These are phyloP conservation scores for Lonchura striata DNA, from an alignment of 2,113 vertebrate genomes.

Conservation along the genomic window DNA sequence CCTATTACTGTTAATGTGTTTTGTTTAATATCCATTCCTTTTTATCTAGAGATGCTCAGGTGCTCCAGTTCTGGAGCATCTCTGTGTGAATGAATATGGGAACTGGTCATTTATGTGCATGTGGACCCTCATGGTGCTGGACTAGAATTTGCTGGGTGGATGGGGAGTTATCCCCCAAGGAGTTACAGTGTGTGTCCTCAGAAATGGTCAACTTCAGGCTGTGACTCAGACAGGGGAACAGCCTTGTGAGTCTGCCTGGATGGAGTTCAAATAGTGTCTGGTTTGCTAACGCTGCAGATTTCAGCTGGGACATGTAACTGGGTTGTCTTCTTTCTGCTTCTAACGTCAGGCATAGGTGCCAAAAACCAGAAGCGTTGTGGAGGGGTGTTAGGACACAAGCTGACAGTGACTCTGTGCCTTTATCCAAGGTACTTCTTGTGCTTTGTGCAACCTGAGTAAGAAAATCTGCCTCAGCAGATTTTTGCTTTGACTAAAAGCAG, in stretches of 20 bases:
- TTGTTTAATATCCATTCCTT: neutral
- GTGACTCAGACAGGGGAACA: neutral
- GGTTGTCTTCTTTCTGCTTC: neutral
- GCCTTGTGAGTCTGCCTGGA: neutral
- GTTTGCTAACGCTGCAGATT: neutral
- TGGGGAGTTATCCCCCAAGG: neutral
- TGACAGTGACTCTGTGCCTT: neutral
- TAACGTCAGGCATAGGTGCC: fast-evolving
- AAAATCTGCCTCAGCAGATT: neutral
- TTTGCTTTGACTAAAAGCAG: neutral
- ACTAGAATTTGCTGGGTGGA: neutral
- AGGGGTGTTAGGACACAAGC: neutral
- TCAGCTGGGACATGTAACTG: neutral
- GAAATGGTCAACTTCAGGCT: neutral
- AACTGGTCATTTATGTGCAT: neutral
- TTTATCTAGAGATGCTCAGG: neutral
- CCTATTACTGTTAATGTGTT: neutral
- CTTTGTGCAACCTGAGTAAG: neutral
- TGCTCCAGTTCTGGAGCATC: neutral
- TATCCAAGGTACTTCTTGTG: neutral
- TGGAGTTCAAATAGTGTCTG: neutral
- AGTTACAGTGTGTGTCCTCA: neutral
- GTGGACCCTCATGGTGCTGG: neutral
- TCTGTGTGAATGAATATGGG: neutral
- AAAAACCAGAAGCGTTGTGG: neutral